Conservation (phyloP, 2,113 vertebrate species). For the Actinemys pallida region DNA sequence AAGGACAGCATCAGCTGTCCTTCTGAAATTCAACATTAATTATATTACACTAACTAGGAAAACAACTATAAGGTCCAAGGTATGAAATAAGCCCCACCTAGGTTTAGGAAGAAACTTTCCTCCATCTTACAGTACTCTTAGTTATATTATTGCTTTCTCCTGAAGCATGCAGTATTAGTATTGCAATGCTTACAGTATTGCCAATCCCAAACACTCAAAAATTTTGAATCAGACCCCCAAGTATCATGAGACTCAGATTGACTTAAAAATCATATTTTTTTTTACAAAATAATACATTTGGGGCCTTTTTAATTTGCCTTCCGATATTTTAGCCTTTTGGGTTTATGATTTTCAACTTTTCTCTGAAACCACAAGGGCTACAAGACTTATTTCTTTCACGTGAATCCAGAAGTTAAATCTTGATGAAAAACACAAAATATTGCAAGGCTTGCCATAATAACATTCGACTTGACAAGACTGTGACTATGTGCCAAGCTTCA, state of each 20-base stretch:
- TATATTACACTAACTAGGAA: rapidly evolving
- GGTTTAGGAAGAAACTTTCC: neutral
- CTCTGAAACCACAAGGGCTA: neutral
- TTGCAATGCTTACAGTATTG: neutral
- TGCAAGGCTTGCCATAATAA: neutral
- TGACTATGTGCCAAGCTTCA: neutral
- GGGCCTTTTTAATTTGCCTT: neutral
- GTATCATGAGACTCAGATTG: neutral
- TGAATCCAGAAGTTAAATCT: neutral
- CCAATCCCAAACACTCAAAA: neutral
- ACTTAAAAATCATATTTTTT: neutral
- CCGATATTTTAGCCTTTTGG: neutral
- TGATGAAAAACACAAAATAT: neutral
- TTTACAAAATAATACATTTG: neutral
- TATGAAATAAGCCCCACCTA: neutral
- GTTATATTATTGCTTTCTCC: neutral
- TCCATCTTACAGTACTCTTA: neutral
- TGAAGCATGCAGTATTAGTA: neutral
- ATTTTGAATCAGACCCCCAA: neutral
- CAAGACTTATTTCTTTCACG: rapidly evolving
- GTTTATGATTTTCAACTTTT: neutral
- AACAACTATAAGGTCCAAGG: neutral
- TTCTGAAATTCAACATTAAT: neutral
- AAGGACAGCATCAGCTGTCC: rapidly evolving
- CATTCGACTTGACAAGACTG: neutral